Evolutionary conservation across 1,140 invertebrate genomes (phyloP), one percentile per base, ranked within the genome.

Genomic region (Monomorium pharaonis): DNA sequence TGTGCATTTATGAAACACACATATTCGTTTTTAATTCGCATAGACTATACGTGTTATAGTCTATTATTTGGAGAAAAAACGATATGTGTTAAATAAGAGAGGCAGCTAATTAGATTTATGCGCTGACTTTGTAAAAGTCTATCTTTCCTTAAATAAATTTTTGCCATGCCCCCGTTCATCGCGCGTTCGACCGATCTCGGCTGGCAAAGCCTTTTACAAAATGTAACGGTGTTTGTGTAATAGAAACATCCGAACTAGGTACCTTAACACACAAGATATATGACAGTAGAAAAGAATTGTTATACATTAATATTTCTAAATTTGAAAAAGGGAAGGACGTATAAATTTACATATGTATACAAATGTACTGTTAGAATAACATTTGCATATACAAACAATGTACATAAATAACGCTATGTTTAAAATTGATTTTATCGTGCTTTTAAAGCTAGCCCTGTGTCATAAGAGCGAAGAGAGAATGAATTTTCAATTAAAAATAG

Each of bases 231-330:
- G 86, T 91, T 88, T 89, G 81, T 91, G 89, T 91, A 86, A 88
- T 89, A 85, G 54, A 85, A 76, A 69, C 58, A 90, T 90, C 72
- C 51, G 76, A 92, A 83, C 33, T 81, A 81, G 77, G 77, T 81
- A 81, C 77, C 77, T 81, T 70, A 81, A 81, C 33, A 44, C 62
- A 44, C 62, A 62, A 92, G 76, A 92, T 90, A 85, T 76, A 90
- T 87, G 84, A 72, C 88, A 86, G 88, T 86, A 81, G 78, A 72
- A n/a, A 69, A 70, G 69, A 85, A 88, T 91, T 90, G 91, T 93
- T 93, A 93, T 88, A 91, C 90, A 91, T 91, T 85, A 70, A 92
- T 93, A 94, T 93, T 93, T 93, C 91, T 92, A 93, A 93, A 92
- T 92, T 93, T 93, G 93, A 74, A 49, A 58, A 42, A n/a, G 92